Conservation (phyloP, 2,113 vertebrate species). For the Sinocyclocheilus rhinocerous region DNA sequence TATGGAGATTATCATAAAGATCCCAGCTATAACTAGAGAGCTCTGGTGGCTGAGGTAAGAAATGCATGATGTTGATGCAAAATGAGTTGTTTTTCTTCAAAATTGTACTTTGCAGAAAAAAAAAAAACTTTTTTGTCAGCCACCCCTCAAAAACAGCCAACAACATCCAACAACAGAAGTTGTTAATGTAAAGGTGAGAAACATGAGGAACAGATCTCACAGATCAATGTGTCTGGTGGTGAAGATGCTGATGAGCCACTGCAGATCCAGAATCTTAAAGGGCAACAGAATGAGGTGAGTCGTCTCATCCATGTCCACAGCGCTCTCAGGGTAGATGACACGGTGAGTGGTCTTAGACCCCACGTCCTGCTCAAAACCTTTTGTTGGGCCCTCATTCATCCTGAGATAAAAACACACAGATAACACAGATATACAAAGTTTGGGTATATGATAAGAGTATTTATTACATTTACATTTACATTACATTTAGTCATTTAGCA, state of each 20-base stretch:
- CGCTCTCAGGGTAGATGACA: conserved; percentile 92
- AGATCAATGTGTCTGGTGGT: conserved; percentile 85
- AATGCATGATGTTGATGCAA: no score
- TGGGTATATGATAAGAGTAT: background rate
- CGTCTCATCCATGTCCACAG: conserved; percentile 79
- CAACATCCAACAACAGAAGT: no score
- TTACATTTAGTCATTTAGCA: no score
- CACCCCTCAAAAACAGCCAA: no score
- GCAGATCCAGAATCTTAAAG: conserved; percentile 90
- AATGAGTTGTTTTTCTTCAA: no score
- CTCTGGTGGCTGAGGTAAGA: no score
- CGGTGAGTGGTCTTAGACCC: conserved; percentile 91
- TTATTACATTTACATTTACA: no score
- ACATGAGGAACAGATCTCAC: conserved; percentile 72
- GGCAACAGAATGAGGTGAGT: conserved; percentile 89
- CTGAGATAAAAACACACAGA: conserved; percentile 66
- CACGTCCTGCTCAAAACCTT: conserved; percentile 85
- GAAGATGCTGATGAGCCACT: conserved; percentile 88
- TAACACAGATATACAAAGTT: background rate
- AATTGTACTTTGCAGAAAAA: no score
- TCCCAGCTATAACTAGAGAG: no score
- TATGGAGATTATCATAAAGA: no score
- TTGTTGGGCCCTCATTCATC: conserved; percentile 88
- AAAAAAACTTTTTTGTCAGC: no score
- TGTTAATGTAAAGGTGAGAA: no score